These are phyloP conservation scores for Lapara coniferarum DNA, from an alignment of 2,888 invertebrate genomes.

Conservation along the genomic window DNA sequence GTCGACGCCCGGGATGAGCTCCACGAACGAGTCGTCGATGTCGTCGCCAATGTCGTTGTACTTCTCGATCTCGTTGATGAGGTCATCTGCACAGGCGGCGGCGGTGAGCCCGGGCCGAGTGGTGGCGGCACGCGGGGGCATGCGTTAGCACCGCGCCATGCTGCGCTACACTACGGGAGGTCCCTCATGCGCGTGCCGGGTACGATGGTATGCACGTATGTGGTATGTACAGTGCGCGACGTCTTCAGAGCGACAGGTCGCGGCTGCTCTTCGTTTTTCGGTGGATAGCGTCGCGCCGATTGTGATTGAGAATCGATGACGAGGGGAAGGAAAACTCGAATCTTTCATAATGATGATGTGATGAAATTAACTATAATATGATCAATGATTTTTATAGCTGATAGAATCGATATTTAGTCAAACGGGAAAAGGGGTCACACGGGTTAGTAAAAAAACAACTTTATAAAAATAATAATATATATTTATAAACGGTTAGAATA, in stretches of 20 bases:
- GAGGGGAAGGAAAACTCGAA: slow-evolving; percentile 23
- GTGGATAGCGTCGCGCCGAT: slow-evolving; percentile 3
- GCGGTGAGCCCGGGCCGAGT: slow-evolving; percentile 48
- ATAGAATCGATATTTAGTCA: slow-evolving; percentile 71
- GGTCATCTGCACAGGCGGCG: slow-evolving; percentile 87
- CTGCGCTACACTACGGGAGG: slow-evolving; percentile 55
- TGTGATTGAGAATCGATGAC: slow-evolving; percentile 10
- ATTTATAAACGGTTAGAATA: slow-evolving; percentile 85
- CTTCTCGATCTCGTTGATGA: slow-evolving; percentile 94
- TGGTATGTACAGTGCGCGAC: slow-evolving; percentile 48
- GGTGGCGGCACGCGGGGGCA: slow-evolving; percentile 41
- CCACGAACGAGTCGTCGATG: slow-evolving; percentile 96
- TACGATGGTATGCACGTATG: slow-evolving; percentile 65
- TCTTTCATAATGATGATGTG: slow-evolving; percentile 43
- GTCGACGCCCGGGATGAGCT: slow-evolving; percentile 86
- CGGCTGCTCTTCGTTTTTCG: background rate
- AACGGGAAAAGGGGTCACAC: slow-evolving; percentile 60
- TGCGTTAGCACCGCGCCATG: slow-evolving; percentile 57
- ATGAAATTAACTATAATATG: slow-evolving; percentile 38
- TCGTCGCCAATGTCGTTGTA: slow-evolving; percentile 96
- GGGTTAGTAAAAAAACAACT: slow-evolving; percentile 78
- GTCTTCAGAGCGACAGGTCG: slow-evolving; percentile 3
- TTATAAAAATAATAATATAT: slow-evolving; percentile 84
- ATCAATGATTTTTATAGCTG: slow-evolving; percentile 68
- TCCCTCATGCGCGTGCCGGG: slow-evolving; percentile 42